phyloP scores from a whole-genome alignment of 1,140 invertebrate genomes.

The Formica exsecta region DNA sequence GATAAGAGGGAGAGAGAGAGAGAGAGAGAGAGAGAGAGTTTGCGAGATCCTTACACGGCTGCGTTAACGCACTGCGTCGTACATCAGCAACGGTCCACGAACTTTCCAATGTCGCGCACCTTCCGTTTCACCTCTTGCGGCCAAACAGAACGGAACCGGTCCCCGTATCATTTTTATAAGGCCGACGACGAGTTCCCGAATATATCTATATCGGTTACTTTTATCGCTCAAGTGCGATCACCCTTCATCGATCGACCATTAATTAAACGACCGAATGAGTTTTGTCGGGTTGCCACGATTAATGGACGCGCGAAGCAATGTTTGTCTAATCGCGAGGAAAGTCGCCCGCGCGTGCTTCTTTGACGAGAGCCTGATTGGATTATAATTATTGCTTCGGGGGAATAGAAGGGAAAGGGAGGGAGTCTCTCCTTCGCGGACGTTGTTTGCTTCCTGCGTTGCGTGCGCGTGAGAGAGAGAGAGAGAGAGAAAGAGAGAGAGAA shows the following conservation, averaged over 20 bases:
- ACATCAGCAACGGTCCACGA: slow-evolving; percentile 48
- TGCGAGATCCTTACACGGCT: too few species aligned
- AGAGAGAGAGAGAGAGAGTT: slow-evolving; percentile 47
- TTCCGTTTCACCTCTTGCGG: slow-evolving; percentile 41
- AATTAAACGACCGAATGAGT: slow-evolving; percentile 30
- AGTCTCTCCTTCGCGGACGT: not conserved
- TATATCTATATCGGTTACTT: not conserved
- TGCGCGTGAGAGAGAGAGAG: not conserved
- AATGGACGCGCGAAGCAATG: not conserved
- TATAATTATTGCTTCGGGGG: slow-evolving; percentile 38
- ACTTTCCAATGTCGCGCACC: slow-evolving; percentile 71
- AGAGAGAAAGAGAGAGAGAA: not conserved
- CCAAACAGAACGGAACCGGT: not conserved
- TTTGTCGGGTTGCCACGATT: not conserved
- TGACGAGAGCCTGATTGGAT: slow-evolving; percentile 37
- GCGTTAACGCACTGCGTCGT: not conserved
- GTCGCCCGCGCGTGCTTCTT: not conserved
- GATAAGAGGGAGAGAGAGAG: slow-evolving; percentile 39
- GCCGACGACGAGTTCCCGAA: too few species aligned
- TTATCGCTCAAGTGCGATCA: slow-evolving; percentile 34
- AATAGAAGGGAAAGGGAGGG: not conserved
- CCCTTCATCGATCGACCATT: slow-evolving; percentile 2
- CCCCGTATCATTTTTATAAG: not conserved
- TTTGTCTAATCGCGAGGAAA: slow-evolving; percentile 55
- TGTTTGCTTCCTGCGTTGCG: slow-evolving; percentile 12